Evolutionary conservation across 2,797 vertebrate genomes (phyloP), one percentile per base, ranked within the genome.

Genomic region (Bovichtus diacanthus): DNA sequence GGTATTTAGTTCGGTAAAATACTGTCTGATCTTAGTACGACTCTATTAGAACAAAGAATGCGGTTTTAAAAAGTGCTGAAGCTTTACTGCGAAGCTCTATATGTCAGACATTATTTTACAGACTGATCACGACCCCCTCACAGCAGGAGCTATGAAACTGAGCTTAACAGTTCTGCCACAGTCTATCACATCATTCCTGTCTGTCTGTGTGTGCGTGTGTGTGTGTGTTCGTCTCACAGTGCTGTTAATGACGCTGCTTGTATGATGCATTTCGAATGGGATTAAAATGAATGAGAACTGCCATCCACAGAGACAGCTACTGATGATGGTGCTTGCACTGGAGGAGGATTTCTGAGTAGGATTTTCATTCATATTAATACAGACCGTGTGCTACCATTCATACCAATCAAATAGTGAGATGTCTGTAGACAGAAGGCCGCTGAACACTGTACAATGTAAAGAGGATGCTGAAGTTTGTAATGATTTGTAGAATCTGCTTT

Each of bases 281-380:
- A 70, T 78, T 70, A 63, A 59, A 82, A 74, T 75, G 74, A 65
- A 77, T 63, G 74, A 53, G 2, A 70, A 31, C n/a, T 29, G 50
- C 47, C 68, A 51, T 66, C 27, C 43, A 46, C 25, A 4, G 54
- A 23, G 25, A 2, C 29, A 23, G 25, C 19, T 25, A 25, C 43
- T 25, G 58, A 34, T 60, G 72, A 10, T 47, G 64, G 6, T 39
- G 59, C 25, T n/a, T 13, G 70, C 18, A n/a, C 9, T 13, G 51
- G 44, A 47, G 39, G 18, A 69, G 19, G 44, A 60, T 59, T 68
- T 65, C 66, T 43, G 56, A 18, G 31, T 1, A 16, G 43, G 5
- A 19, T 58, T n/a, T n/a, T 74, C 56, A 69, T 62, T 29, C 69
- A 41, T 19, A 63, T 63, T 54, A 31, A 80, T 10, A 5, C 29